A percentile compares a stretch with the other conserved stretches of the same genome.
Evolutionary conservation across 2,888 invertebrate genomes (phyloP).

Genomic region (Xestia xanthographa): DNA sequence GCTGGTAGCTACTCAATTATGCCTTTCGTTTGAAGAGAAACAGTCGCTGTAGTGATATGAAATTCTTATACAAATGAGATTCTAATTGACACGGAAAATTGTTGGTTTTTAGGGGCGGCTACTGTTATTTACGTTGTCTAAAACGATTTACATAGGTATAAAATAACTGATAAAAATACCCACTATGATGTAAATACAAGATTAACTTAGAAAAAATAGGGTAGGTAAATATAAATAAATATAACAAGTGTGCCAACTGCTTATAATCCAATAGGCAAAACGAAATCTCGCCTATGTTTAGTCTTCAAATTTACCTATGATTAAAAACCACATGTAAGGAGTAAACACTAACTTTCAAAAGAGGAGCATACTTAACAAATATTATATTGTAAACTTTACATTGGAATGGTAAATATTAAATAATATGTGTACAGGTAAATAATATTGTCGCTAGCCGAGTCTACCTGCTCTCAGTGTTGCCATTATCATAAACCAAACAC

Average conservation of each 20-base stretch:
- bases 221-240: slow-evolving; percentile 19
- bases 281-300: slow-evolving; percentile 77
- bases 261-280: slow-evolving; percentile 64
- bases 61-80: neutral
- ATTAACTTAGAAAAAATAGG: slow-evolving; percentile 3
- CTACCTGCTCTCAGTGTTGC: slow-evolving; percentile 88
- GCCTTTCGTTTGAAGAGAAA: slow-evolving; percentile 7
- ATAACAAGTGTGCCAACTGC: slow-evolving; percentile 32
- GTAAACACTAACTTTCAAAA: slow-evolving; percentile 88
- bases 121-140: neutral
- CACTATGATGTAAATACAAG: neutral
- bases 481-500: slow-evolving; percentile 91
- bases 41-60: neutral
- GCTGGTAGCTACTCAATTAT: slow-evolving; percentile 37
- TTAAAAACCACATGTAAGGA: slow-evolving; percentile 86
- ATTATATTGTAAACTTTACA: slow-evolving; percentile 90
- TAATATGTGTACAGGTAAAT: slow-evolving; percentile 89
- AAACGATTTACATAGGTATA: neutral
- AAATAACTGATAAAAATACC: neutral
- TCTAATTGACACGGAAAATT: neutral
- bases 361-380: slow-evolving; percentile 89
- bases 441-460: slow-evolving; percentile 87
- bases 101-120: neutral
- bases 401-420: slow-evolving; percentile 89
- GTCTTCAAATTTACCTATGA: slow-evolving; percentile 87